A percentile compares a stretch with the other conserved stretches of the same genome.
Evolutionary conservation across 1,140 invertebrate species (phyloP).

Genomic region (Temnothorax curvispinosus): DNA sequence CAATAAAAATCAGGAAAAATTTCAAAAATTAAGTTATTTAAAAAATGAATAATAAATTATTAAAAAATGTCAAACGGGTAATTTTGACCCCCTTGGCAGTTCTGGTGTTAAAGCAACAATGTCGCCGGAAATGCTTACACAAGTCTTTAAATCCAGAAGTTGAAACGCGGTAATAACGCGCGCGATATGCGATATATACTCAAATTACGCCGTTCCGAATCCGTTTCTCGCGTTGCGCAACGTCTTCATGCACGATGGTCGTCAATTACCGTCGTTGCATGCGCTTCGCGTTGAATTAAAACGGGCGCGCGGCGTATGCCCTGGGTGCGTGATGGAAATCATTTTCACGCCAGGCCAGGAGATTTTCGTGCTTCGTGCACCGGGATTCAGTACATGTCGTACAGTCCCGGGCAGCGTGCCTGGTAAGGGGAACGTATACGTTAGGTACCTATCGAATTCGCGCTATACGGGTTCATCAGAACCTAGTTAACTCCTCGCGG

Average conservation of each 20-base stretch:
- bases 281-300: conserved; percentile 51
- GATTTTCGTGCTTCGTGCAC: conserved; percentile 37
- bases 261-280: conserved; percentile 58
- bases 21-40: no score
- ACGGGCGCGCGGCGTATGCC: background rate
- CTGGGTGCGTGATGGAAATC: conserved; percentile 65
- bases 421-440: conserved; percentile 11
- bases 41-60: no score
- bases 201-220: background rate
- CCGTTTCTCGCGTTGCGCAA: conserved; percentile 29
- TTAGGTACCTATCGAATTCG: conserved; percentile 16
- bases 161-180: conserved; percentile 12
- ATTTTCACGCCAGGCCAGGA: conserved; percentile 44
- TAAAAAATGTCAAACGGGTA: no score
- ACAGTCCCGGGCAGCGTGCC: background rate
- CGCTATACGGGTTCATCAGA: conserved; percentile 69
- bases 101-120: background rate
- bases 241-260: conserved; percentile 42
- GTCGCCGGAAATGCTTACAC: background rate
- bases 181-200: background rate
- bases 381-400: conserved; percentile 2
- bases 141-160: background rate
- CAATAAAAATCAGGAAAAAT: no score
- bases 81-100: no score
- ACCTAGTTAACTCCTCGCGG: conserved; percentile 77